These are phyloP conservation scores for Pardalotus punctatus DNA, from an alignment of 2,113 vertebrate species.

Conservation along the genomic window DNA sequence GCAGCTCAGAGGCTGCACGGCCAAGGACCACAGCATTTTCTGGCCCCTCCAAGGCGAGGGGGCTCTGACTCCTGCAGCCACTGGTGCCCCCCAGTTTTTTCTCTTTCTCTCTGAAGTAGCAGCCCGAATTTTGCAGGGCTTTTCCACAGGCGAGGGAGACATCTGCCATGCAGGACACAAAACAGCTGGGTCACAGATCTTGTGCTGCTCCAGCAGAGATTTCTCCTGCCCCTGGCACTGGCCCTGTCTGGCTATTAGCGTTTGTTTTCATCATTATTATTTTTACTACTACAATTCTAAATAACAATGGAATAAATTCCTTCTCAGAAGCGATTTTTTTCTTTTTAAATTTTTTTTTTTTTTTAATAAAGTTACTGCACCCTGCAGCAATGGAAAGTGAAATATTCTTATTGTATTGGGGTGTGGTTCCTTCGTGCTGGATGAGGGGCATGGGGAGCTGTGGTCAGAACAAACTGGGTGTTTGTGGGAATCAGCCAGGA, in stretches of 20 bases:
- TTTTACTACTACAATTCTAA: neutral
- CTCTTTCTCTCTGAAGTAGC: neutral
- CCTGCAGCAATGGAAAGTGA: neutral
- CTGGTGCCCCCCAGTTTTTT: neutral
- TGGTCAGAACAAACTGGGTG: neutral
- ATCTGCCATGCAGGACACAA: neutral
- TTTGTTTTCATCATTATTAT: neutral
- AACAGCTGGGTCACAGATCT: neutral
- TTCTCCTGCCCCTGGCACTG: neutral
- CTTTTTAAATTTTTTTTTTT: neutral
- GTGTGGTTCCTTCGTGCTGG: neutral
- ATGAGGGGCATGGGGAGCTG: rapidly evolving
- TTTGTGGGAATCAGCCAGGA: neutral
- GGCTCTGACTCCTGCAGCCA: neutral
- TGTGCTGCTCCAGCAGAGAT: neutral
- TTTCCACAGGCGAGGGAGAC: neutral
- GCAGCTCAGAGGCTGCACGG: neutral
- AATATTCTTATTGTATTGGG: neutral
- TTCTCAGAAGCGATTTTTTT: neutral
- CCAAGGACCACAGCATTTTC: neutral
- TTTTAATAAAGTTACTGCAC: neutral
- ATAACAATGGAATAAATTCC: neutral
- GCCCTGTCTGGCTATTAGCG: neutral
- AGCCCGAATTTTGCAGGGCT: neutral
- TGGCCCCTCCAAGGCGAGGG: neutral